phyloP scores from a whole-genome alignment of 2,113 vertebrate species.

The Galbula dea region DNA sequence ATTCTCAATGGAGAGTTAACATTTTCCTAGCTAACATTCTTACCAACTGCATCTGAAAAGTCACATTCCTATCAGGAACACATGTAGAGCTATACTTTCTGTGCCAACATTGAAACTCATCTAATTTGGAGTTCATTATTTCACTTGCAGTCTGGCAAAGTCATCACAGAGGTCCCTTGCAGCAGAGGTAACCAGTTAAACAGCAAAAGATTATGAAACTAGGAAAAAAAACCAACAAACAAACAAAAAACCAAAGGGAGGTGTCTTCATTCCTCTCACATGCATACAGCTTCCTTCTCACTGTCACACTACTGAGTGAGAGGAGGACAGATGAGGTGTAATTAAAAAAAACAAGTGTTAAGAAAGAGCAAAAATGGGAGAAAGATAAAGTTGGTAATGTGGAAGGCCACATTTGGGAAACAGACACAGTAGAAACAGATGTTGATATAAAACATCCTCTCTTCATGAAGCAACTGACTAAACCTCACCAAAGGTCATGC shows the following conservation, averaged over 20 bases:
- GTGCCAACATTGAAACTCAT: neutral
- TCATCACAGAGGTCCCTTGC: neutral
- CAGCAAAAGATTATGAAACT: neutral
- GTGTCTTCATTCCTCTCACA: neutral
- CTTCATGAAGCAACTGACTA: neutral
- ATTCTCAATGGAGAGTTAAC: neutral
- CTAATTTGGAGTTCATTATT: neutral
- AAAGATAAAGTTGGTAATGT: neutral
- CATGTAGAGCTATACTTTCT: neutral
- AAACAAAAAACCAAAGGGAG: neutral
- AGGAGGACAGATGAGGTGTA: neutral
- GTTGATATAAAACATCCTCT: slow-evolving; percentile 5
- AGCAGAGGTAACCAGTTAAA: neutral
- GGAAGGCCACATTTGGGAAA: neutral
- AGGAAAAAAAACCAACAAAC: neutral
- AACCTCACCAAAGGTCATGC: slow-evolving; percentile 14
- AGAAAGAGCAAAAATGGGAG: neutral
- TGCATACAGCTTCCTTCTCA: neutral
- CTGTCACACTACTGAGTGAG: neutral
- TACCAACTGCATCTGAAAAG: neutral
- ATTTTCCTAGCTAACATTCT: neutral
- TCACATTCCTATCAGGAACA: neutral
- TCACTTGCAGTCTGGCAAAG: neutral
- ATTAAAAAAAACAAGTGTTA: neutral
- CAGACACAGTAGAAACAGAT: neutral